Evolutionary conservation across 2,113 vertebrate species (phyloP).

Genomic region (Planiliza haematocheilus): DNA sequence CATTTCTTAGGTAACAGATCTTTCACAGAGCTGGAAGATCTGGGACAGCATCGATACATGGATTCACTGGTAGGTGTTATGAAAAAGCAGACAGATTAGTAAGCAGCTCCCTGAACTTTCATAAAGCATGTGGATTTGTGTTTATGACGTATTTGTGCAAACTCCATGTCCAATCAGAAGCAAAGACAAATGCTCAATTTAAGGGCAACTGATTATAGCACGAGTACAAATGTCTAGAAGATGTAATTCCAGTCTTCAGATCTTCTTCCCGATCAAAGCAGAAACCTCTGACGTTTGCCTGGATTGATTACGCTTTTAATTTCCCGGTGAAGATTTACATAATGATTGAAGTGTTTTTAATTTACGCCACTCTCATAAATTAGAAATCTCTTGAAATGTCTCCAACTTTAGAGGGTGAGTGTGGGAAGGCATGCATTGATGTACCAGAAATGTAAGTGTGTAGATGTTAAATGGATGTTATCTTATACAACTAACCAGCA

Average conservation of each 20-base stretch:
- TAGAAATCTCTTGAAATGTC: constrained; percentile 25
- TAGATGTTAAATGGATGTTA: constrained; percentile 1
- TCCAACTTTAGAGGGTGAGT: constrained; percentile 6
- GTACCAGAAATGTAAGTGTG: background rate
- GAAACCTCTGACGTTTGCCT: constrained; percentile 34
- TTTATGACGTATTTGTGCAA: no score
- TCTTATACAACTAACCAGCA: background rate
- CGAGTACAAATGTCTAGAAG: background rate
- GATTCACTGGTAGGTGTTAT: background rate
- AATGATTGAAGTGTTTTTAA: constrained; percentile 42
- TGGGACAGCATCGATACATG: background rate
- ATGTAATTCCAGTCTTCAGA: constrained; percentile 10
- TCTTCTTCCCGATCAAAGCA: constrained; percentile 37
- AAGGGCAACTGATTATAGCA: background rate
- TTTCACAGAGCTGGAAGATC: background rate
- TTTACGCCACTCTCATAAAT: constrained; percentile 21
- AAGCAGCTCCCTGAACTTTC: no score
- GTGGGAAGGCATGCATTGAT: background rate
- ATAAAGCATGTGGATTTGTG: no score
- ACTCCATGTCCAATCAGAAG: background rate
- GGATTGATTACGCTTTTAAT: constrained; percentile 19
- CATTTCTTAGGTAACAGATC: background rate
- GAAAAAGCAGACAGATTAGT: no score
- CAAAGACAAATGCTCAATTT: constrained; percentile 4
- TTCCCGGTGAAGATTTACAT: constrained; percentile 24